Evolutionary conservation across 2,113 vertebrate species (phyloP), one percentile per base, ranked within the genome.

Genomic region (Trematocara variabile): DNA sequence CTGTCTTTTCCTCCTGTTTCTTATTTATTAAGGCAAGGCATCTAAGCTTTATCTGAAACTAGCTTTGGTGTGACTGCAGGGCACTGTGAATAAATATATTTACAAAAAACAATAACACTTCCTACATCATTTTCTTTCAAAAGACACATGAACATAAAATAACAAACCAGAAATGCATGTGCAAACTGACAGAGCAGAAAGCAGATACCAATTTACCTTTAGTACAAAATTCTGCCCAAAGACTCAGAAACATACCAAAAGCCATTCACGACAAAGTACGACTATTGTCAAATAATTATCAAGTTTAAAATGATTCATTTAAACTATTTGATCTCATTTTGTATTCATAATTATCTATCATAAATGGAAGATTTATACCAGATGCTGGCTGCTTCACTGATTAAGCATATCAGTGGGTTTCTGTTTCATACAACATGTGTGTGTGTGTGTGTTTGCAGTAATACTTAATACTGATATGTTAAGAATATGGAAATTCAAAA

Each of bases 401-500:
- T 91, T 87, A 85, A 33, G 73, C 34, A 75, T 77, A 82, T 80
- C 82, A 54, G 81, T 93, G 86, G 79, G 89, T 88, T 85, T 88
- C 34, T 87, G 41, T 44, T 75, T 75, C 25, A 50, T n/a, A 73
- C 68, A 73, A 48, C 68, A 30, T 22, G 77, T 28, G 28, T 22
- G 77, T 28, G 9, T 41, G 6, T 78, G 65, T 84, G 87, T 85
- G 79, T 81, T 54, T 41, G 37, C 50, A 53, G 37, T 37, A 18
- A 5, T 53, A 52, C 83, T 73, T 82, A 83, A 48, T 52, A 77
- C 7, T 82, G 79, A 86, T 87, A 79, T 81, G 79, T 85, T 84
- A 79, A 81, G 63, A 81, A 92, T 85, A 84, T 55, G 50, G 85
- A 89, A 89, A 85, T 88, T 85, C 52, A 73, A 85, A 89, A 90